phyloP scores from a whole-genome alignment of 2,888 invertebrate species.

The Caenorhabditis afra region DNA sequence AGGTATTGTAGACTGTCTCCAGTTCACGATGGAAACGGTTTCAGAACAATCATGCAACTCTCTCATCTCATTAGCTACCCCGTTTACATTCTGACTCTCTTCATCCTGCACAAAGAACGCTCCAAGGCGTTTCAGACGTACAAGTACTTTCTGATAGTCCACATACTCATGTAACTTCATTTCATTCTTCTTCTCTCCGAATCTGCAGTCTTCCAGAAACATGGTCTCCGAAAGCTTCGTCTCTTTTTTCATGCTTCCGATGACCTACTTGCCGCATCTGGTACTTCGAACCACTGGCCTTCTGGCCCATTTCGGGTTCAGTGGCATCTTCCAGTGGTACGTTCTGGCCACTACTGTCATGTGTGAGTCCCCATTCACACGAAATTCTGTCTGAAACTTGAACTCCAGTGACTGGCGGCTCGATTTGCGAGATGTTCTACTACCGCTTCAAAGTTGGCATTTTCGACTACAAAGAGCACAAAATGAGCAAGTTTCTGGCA shows the following conservation, averaged over 20 bases:
- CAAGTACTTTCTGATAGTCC: slow-evolving; percentile 2
- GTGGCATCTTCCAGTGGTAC: slow-evolving; percentile 15
- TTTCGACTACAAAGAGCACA: slow-evolving; percentile 13
- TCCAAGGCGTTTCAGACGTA: slow-evolving; percentile 3
- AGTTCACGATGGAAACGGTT: not conserved
- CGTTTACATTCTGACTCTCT: not conserved
- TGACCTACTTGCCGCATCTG: slow-evolving; percentile 5
- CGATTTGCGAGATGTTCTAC: slow-evolving; percentile 24
- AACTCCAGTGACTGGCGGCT: slow-evolving; percentile 21
- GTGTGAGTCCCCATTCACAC: not conserved
- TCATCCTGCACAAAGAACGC: not conserved
- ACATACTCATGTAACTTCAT: slow-evolving; percentile 2
- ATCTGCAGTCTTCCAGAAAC: slow-evolving; percentile 17
- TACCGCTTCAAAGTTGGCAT: slow-evolving; percentile 27
- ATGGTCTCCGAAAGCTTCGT: slow-evolving; percentile 9
- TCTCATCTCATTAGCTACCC: not conserved
- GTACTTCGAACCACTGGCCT: slow-evolving; percentile 3
- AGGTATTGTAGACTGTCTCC: not conserved
- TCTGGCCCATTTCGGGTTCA: not conserved
- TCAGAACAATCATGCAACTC: slow-evolving; percentile 1
- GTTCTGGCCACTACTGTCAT: slow-evolving; percentile 4
- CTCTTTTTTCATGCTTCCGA: slow-evolving; percentile 10
- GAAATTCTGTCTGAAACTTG: not conserved
- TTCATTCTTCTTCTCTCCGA: no score
- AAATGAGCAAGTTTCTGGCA: not conserved